Evolutionary conservation across 2,113 vertebrate genomes (phyloP).

Genomic region (Aythya baeri): DNA sequence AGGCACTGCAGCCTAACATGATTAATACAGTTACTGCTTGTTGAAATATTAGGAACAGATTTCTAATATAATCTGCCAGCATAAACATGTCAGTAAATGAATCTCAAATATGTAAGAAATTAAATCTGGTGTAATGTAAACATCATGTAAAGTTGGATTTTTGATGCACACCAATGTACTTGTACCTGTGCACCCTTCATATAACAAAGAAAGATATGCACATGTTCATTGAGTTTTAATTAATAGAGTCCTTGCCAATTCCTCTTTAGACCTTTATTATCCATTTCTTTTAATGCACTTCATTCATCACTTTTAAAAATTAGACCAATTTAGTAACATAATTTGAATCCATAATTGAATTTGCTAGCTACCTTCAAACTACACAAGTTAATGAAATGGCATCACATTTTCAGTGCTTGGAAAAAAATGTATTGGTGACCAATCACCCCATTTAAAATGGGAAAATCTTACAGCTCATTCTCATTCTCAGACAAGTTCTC

Average conservation of each 20-base stretch:
- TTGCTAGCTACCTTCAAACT: constrained; percentile 70
- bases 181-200: not conserved
- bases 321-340: constrained; percentile 76
- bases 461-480: not conserved
- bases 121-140: not conserved
- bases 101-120: not conserved
- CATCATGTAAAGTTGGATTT: not conserved
- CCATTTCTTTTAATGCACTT: constrained; percentile 56
- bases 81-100: not conserved
- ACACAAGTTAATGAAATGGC: constrained; percentile 76
- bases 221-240: constrained; percentile 45
- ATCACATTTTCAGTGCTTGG: constrained; percentile 47
- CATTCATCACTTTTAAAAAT: constrained; percentile 82
- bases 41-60: not conserved
- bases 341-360: constrained; percentile 82
- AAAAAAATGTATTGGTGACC: not conserved
- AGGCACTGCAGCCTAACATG: not conserved
- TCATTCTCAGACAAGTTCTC: constrained; percentile 25
- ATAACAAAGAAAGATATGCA: not conserved
- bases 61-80: not conserved
- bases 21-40: not conserved
- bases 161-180: not conserved
- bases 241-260: constrained; percentile 48
- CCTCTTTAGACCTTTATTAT: constrained; percentile 55
- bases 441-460: constrained; percentile 43